Percentiles rank a stretch among this genome's conserved stretches.
Conservation (phyloP, 1,140 invertebrate genomes). For the Cheumatopsyche charites region DNA sequence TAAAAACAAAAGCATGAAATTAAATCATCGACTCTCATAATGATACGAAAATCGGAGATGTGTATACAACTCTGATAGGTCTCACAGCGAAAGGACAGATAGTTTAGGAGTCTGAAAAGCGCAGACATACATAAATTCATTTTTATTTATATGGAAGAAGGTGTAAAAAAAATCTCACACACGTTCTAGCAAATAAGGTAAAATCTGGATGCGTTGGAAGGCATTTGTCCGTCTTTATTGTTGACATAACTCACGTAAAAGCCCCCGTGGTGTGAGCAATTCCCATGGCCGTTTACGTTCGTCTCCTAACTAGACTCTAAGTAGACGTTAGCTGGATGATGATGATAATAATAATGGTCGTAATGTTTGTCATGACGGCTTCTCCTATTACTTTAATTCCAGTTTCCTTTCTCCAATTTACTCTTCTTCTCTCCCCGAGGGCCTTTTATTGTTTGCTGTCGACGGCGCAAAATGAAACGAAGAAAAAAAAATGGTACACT, state of each 20-base stretch:
- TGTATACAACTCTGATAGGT: too few species aligned
- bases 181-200: neutral
- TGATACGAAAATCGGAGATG: too few species aligned
- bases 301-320: conserved; percentile 30
- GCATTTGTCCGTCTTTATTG: conserved; percentile 19
- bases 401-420: conserved; percentile 38
- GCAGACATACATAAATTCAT: too few species aligned
- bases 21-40: too few species aligned
- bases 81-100: too few species aligned
- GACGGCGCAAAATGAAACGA: conserved; percentile 19
- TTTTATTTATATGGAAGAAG: too few species aligned
- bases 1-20: too few species aligned
- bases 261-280: conserved; percentile 13
- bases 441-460: conserved; percentile 30
- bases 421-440: conserved; percentile 30
- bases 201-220: conserved; percentile 14
- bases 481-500: conserved; percentile 12
- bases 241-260: conserved; percentile 29
- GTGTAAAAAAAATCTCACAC: too few species aligned
- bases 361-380: conserved; percentile 39
- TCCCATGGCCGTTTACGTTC: conserved; percentile 31
- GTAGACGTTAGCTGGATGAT: conserved; percentile 34
- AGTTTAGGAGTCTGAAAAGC: too few species aligned
- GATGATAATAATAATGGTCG: conserved; percentile 36
- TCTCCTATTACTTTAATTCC: conserved; percentile 39